Base-by-base conservation (phyloP, 2,113 vertebrate genomes). In the Rana temporaria region DNA sequence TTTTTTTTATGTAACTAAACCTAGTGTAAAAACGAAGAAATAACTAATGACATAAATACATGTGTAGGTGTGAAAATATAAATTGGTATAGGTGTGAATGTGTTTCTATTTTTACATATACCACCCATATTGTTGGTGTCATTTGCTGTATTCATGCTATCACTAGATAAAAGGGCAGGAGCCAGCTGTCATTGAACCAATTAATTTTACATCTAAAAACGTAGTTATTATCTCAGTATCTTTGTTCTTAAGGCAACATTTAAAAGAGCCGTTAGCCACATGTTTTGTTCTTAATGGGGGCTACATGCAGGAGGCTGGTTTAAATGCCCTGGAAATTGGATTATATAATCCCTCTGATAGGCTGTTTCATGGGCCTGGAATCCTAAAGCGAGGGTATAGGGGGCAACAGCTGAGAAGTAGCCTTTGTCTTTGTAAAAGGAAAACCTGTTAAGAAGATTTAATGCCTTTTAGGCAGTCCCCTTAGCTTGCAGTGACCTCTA, bases 401-500 rank as follows among this genome's bases (percentile, higher is more conserved):
- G 68, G 59, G 60, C 14, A 66, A 81, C 81, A 83, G 63, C 81
- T 83, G 81, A 76, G 81, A 60, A 68, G 81, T 67, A 76, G 71
- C 64, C 81, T 76, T 83, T 83, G 81, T 76, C 71, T 76, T 83
- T 83, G 71, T 68, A 76, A 76, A 75, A 75, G 72, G 62, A 75
- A 72, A 76, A 76, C 71, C 62, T 75, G 81, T 83, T 83, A 83
- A 83, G 81, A 83, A 90, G 87, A 80, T 87, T 86, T 84, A 78
- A 84, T 85, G 60, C 83, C 88, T 88, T 83, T 72, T 73, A 86
- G 86, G 85, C 68, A 84, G 87, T 63, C 86, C 73, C 85, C 87
- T 85, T 70, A 81, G 69, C 79, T 85, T 76, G 75, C 68, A 85
- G 85, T 85, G 85, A 89, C 82, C 84, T 89, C 88, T 87, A 91